Percentiles rank a stretch among this genome's conserved stretches.
These are phyloP conservation scores for Melanotaenia parkinsoni DNA, from an alignment of 2,797 vertebrate species.

Conservation along the genomic window DNA sequence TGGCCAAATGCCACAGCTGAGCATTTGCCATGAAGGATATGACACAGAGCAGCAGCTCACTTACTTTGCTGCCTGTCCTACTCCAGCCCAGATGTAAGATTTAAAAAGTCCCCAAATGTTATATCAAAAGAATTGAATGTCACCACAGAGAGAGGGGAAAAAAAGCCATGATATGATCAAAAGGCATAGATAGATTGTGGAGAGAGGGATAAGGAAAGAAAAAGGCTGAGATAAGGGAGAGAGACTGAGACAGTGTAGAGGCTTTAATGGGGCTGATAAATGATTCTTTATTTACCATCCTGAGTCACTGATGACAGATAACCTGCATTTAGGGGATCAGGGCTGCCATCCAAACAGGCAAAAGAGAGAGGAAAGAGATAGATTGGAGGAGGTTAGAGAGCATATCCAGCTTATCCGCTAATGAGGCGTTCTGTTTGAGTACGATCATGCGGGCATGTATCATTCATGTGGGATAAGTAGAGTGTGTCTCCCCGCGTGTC, in stretches of 20 bases:
- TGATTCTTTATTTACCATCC: conserved; percentile 74
- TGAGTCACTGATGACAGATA: conserved; percentile 78
- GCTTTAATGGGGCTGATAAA: conserved; percentile 70
- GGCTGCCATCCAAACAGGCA: conserved; percentile 66
- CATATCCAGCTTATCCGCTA: conserved; percentile 72
- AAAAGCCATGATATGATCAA: conserved; percentile 45
- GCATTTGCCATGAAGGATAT: conserved; percentile 5
- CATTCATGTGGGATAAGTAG: conserved; percentile 71
- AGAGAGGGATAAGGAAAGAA: conserved; percentile 42
- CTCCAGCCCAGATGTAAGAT: conserved; percentile 27
- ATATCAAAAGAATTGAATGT: conserved; percentile 42
- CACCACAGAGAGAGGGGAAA: background rate
- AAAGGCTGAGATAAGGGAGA: conserved; percentile 50
- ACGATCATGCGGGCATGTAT: conserved; percentile 68
- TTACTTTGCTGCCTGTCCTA: conserved; percentile 37
- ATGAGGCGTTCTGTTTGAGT: conserved; percentile 75
- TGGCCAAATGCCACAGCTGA: conserved; percentile 47
- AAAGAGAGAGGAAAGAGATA: conserved; percentile 48
- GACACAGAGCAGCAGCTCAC: conserved; percentile 10
- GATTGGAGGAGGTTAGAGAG: conserved; percentile 65
- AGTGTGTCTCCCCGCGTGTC: conserved; percentile 34
- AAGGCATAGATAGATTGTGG: conserved; percentile 35
- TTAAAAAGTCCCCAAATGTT: conserved; percentile 22
- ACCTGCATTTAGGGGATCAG: conserved; percentile 74
- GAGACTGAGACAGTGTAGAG: conserved; percentile 43